Evolutionary conservation across 2,888 invertebrate genomes (phyloP).

Genomic region (Cantharis flavilabris): DNA sequence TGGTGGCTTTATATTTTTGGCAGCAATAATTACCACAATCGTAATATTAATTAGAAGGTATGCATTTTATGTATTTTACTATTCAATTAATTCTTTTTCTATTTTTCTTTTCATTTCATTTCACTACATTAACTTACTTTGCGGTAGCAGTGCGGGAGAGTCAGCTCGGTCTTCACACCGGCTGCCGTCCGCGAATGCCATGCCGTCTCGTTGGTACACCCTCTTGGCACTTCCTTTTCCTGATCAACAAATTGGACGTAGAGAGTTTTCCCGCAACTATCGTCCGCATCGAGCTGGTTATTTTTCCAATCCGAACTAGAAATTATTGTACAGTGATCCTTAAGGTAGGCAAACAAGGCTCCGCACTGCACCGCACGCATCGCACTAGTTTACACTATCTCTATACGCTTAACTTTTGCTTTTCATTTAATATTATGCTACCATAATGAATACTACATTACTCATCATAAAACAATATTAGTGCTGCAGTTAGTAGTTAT

Average conservation of each 20-base stretch:
- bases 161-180: conserved; percentile 57
- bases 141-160: conserved; percentile 51
- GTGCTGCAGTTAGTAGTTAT: neutral
- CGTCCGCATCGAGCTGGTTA: conserved; percentile 80
- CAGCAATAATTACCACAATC: conserved; percentile 86
- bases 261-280: conserved; percentile 79
- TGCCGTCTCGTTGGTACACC: conserved; percentile 87
- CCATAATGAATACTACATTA: neutral
- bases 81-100: neutral
- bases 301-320: conserved; percentile 83
- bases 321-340: conserved; percentile 11
- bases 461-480: neutral
- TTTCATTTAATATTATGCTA: neutral
- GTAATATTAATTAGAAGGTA: conserved; percentile 88
- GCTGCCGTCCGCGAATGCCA: conserved; percentile 60
- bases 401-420: conserved; percentile 6
- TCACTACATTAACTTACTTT: conserved; percentile 28
- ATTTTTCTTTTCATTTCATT: conserved; percentile 16
- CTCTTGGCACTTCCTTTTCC: conserved; percentile 90
- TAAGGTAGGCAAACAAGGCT: conserved; percentile 31
- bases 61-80: conserved; percentile 56
- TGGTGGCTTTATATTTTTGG: conserved; percentile 87
- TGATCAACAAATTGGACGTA: conserved; percentile 88
- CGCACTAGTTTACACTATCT: conserved; percentile 18
- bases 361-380: conserved; percentile 41